Conservation (phyloP, 2,888 invertebrate species). For the Dicranocentrus wangi region DNA sequence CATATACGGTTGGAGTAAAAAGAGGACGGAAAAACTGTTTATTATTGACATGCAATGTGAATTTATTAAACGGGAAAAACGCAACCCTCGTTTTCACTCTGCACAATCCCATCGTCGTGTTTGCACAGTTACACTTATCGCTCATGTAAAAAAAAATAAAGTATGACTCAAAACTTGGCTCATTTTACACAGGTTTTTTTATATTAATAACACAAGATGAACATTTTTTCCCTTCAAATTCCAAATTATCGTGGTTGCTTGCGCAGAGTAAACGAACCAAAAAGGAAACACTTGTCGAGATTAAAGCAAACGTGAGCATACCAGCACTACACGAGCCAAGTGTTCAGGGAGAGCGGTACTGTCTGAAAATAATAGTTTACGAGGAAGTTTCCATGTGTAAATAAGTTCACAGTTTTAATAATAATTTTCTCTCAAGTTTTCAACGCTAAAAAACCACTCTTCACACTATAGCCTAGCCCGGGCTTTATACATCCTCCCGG, state of each 20-base stretch:
- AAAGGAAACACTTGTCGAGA: not conserved
- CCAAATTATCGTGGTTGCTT: constrained; percentile 33
- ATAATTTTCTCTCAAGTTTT: constrained; percentile 40
- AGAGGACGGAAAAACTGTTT: constrained; percentile 28
- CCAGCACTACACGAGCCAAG: constrained; percentile 4
- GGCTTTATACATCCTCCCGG: no score
- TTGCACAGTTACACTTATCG: not conserved
- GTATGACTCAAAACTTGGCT: not conserved
- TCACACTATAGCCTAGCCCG: no score
- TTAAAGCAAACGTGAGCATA: no score
- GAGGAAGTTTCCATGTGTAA: constrained; percentile 44
- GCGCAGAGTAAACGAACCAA: not conserved
- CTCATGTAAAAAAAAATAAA: not conserved
- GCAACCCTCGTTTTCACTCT: not conserved
- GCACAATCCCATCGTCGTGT: not conserved
- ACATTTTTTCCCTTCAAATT: constrained; percentile 22
- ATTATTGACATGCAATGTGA: constrained; percentile 51
- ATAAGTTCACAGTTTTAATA: constrained; percentile 53
- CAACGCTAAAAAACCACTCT: constrained; percentile 22
- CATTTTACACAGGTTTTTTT: constrained; percentile 5
- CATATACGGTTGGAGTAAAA: not conserved
- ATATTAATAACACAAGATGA: constrained; percentile 49
- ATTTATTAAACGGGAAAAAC: constrained; percentile 37
- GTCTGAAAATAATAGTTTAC: constrained; percentile 46
- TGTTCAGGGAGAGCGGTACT: not conserved